Conservation (phyloP, 2,797 vertebrate genomes). For the Octomys mimax region DNA sequence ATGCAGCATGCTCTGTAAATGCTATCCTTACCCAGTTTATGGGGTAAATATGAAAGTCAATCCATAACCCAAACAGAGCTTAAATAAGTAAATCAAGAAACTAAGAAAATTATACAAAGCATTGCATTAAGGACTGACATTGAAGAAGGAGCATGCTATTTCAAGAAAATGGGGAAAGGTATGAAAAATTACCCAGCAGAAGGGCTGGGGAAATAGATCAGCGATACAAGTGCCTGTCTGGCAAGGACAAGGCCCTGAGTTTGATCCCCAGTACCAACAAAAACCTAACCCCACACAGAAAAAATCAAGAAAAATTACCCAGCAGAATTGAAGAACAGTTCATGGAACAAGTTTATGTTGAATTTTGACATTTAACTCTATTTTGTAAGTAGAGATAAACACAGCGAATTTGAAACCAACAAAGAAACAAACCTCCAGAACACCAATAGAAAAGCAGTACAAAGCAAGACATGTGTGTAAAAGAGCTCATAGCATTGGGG, state of each 20-base stretch:
- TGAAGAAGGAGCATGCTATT: not conserved
- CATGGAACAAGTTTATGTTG: not conserved
- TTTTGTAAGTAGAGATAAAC: not conserved
- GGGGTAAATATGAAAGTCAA: not conserved
- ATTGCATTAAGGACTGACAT: not conserved
- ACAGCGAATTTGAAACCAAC: not conserved
- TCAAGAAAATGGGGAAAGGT: not conserved
- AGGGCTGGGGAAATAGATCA: no score
- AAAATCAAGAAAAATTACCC: not conserved
- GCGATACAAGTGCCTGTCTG: no score
- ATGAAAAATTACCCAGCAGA: not conserved
- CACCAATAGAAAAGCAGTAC: not conserved
- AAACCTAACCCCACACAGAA: no score
- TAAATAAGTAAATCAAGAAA: not conserved
- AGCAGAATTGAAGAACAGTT: not conserved
- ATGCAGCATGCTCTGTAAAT: not conserved
- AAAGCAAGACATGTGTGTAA: not conserved
- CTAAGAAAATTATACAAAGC: not conserved
- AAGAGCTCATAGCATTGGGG: not conserved
- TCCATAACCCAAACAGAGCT: not conserved
- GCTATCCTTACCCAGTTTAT: not conserved
- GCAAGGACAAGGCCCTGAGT: no score
- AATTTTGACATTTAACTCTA: conserved; percentile 34
- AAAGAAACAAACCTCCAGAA: not conserved
- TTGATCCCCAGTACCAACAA: no score